Conservation (phyloP, 1,140 invertebrate genomes). For the Fopius arisanus region DNA sequence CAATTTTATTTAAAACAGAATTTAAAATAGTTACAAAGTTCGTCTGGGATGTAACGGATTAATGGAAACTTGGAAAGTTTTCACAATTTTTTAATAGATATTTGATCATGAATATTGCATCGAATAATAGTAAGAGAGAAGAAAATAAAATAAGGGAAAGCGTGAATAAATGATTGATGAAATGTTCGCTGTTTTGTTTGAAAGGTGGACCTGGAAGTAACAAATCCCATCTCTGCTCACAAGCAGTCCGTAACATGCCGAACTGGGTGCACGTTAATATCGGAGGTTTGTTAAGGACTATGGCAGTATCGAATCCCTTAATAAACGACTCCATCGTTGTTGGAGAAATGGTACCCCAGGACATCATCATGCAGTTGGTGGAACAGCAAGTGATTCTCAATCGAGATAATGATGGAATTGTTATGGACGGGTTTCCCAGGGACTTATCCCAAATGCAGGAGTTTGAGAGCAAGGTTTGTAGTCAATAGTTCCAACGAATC, state of each 20-base stretch:
- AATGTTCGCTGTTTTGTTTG: no score
- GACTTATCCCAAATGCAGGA: conserved; percentile 84
- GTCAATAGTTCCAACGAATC: not conserved
- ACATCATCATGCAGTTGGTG: conserved; percentile 72
- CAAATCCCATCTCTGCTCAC: conserved; percentile 76
- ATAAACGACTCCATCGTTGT: conserved; percentile 75
- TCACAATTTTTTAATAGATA: no score
- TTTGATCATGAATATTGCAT: no score
- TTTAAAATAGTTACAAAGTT: no score
- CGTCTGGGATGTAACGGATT: no score
- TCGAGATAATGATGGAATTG: conserved; percentile 72
- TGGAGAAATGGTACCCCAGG: conserved; percentile 83
- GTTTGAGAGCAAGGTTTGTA: conserved; percentile 82
- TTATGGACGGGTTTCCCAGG: conserved; percentile 90
- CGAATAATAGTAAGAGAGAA: no score
- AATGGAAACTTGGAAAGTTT: no score
- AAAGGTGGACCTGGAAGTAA: conserved; percentile 82
- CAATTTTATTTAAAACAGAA: no score
- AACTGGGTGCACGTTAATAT: conserved; percentile 81
- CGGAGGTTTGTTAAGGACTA: conserved; percentile 73
- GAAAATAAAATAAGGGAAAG: no score
- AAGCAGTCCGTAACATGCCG: conserved; percentile 71
- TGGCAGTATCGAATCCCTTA: conserved; percentile 69
- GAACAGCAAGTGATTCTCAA: conserved; percentile 70
- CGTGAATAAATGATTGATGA: no score